Base-by-base conservation (phyloP, 2,888 invertebrate species). In the Priapulus caudatus region DNA sequence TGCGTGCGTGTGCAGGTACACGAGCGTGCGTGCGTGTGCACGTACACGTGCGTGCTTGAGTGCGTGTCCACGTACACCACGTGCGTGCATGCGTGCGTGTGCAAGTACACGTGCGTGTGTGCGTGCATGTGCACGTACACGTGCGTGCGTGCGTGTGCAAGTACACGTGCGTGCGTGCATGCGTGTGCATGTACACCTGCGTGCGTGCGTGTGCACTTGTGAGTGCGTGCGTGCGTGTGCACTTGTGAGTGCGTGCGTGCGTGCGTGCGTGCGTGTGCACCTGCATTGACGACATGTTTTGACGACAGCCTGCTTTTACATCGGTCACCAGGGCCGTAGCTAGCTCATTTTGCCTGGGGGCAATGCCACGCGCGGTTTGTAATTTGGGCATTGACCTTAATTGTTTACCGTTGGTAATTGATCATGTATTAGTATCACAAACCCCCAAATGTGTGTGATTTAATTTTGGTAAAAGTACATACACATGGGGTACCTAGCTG, bases 11-110 rank as follows among this genome's bases (percentile, higher is more conserved):
- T 33, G 33, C n/a, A n/a, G 10, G 33, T 33, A n/a, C n/a, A n/a
- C n/a, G 33, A 10, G 33, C n/a, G 33, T 33, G 33, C n/a, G 33
- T 33, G 33, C n/a, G 33, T 33, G 33, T 33, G 33, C n/a, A n/a
- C n/a, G 33, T 33, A n/a, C n/a, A n/a, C n/a, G 33, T 33, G 33
- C n/a, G 33, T 33, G n/a, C 33, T 10, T 33, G 33, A 10, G n/a
- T n/a, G 33, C n/a, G 33, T 33, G 33, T 33, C 10, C 33, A n/a
- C n/a, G 33, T 33, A 33, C n/a, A n/a, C n/a, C 33, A 33, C n/a
- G 33, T 33, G n/a, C n/a, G 33, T 33, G n/a, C n/a, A n/a, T n/a
- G 33, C n/a, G 33, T 33, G n/a, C n/a, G 33, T 33, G n/a, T 33
- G 33, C 33, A 10, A 10, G 33, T 33, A 33, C n/a, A n/a, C n/a